These are phyloP conservation scores for Merodon equestris DNA, from an alignment of 2,888 invertebrate species.

Conservation along the genomic window DNA sequence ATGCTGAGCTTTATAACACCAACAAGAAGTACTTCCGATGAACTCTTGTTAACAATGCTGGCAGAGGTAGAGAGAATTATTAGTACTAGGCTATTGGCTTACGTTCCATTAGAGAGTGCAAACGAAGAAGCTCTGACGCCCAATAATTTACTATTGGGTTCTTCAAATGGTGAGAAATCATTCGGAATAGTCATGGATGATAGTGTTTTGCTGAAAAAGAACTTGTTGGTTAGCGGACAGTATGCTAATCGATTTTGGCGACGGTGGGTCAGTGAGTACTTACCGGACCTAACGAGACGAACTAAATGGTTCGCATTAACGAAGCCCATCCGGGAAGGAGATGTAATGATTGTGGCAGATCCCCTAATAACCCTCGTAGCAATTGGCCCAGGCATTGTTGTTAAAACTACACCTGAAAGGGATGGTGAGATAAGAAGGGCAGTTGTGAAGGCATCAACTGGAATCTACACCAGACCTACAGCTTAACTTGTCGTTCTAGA, in stretches of 20 bases:
- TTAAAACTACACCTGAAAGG: slow-evolving; percentile 4
- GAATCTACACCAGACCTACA: slow-evolving; percentile 7
- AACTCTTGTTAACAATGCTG: slow-evolving; percentile 43
- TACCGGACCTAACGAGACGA: slow-evolving; percentile 34
- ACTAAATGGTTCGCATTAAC: slow-evolving; percentile 39
- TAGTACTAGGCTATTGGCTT: slow-evolving; percentile 56
- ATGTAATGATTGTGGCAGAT: slow-evolving; percentile 33
- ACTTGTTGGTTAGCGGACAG: slow-evolving; percentile 25
- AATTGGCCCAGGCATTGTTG: slow-evolving; percentile 14
- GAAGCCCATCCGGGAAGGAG: slow-evolving; percentile 15
- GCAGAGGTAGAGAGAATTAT: slow-evolving; percentile 58
- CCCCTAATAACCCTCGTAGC: not conserved
- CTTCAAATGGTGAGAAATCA: slow-evolving; percentile 31
- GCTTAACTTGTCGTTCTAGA: slow-evolving; percentile 8
- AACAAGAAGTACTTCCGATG: slow-evolving; percentile 61
- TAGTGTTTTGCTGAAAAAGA: slow-evolving; percentile 5
- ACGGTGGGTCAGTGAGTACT: slow-evolving; percentile 59
- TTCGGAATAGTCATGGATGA: slow-evolving; percentile 16
- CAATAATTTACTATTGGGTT: slow-evolving; percentile 66
- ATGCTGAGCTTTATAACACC: slow-evolving; percentile 48
- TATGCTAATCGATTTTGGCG: slow-evolving; percentile 59
- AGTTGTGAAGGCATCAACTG: not conserved
- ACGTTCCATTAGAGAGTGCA: slow-evolving; percentile 27
- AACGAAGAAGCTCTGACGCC: slow-evolving; percentile 65
- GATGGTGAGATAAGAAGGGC: slow-evolving; percentile 23